These are phyloP conservation scores for Spinus olivaceus DNA, from an alignment of 2,797 vertebrate species.

Conservation along the genomic window DNA sequence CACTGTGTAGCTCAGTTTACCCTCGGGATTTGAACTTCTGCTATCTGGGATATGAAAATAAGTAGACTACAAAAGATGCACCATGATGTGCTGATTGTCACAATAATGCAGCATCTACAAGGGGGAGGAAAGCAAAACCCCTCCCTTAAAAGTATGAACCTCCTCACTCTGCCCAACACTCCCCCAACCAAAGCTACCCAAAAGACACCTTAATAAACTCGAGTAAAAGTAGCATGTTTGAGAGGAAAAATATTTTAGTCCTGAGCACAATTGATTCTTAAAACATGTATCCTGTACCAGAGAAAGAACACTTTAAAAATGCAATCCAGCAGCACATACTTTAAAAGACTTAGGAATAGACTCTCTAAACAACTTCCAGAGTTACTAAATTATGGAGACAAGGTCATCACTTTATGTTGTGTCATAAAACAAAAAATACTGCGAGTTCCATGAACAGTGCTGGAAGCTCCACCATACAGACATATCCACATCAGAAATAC, in stretches of 20 bases:
- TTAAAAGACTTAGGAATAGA: neutral
- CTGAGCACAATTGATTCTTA: neutral
- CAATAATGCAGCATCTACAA: neutral
- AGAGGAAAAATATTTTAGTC: neutral
- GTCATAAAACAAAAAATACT: neutral
- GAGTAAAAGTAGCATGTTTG: neutral
- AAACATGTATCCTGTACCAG: neutral
- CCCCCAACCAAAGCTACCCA: neutral
- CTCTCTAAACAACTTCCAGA: neutral
- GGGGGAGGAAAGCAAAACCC: neutral
- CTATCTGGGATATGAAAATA: neutral
- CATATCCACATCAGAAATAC: neutral
- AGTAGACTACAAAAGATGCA: neutral
- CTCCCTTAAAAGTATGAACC: neutral
- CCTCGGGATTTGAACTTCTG: neutral
- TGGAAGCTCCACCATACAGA: neutral
- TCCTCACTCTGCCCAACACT: neutral
- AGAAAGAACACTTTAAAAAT: neutral
- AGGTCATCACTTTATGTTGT: neutral
- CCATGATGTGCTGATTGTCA: neutral
- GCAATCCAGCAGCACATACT: neutral
- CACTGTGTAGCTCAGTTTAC: neutral
- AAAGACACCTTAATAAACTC: neutral
- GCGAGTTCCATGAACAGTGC: neutral
- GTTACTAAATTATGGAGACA: conserved; percentile 7